Base-by-base conservation (phyloP, 2,888 invertebrate species). In the Oithona nana region DNA sequence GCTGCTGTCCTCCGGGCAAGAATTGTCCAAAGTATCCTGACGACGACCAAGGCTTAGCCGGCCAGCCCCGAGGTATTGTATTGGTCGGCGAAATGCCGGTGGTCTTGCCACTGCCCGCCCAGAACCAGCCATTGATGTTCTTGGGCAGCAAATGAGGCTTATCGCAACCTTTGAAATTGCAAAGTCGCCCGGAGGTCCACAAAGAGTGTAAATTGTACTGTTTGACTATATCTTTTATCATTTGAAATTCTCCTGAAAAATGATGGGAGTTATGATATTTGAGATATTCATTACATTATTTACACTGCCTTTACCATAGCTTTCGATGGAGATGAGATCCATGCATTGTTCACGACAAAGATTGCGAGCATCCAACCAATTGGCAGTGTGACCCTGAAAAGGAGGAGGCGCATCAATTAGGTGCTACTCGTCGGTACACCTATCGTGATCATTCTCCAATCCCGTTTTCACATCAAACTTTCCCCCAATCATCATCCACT, bases 81-180 rank as follows among this genome's bases (percentile, higher is more conserved):
- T 62, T 62, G n/a, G 62, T 62, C 6, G 62, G 22, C 11, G 48
- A 11, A 16, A 62, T 62, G n/a, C n/a, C n/a, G n/a, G n/a, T n/a
- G 1, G 26, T 56, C 22, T 30, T 16, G 6, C 62, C 62, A 39
- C 56, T 39, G 4, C 62, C 62, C 13, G 62, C 31, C 62, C 62
- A 62, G 48, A 62, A 62, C 62, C 62, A 62, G 3, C 62, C 62
- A 39, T 62, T 62, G 8, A 62, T 31, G 48, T 62, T 55, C 39
- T 28, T 55, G 28, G 62, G 62, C 28, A 57, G 62, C 49, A 62
- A 24, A 62, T 62, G 62, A 30, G 62, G 62, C 26, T 26, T 26
- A n/a, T 62, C 28, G 48, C 62, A 62, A 3, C 62, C 62, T 22
- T 62, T 54, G 56, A 62, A 62, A 26, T 62, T 62, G 28, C 62